Conservation (phyloP, 1,140 invertebrate genomes). For the Drosophila erecta region DNA sequence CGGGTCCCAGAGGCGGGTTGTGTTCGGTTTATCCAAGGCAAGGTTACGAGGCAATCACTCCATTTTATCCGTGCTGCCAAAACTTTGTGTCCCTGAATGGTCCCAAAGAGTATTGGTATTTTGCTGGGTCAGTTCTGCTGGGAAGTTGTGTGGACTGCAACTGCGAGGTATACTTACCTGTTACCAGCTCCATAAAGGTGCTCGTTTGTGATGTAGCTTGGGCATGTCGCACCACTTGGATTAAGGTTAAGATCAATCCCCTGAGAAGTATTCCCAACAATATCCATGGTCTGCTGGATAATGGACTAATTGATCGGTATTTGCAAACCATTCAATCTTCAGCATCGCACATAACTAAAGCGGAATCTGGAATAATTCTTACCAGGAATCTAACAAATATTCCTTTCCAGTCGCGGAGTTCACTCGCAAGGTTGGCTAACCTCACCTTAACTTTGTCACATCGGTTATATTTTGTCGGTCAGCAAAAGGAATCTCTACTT, state of each 20-base stretch:
- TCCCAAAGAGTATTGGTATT: constrained; percentile 46
- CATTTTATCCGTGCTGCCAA: constrained; percentile 40
- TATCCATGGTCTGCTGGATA: background rate
- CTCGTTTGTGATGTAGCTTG: constrained; percentile 33
- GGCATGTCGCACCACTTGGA: constrained; percentile 3
- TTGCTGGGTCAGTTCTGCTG: constrained; percentile 25
- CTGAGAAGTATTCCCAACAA: constrained; percentile 2
- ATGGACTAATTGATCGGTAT: background rate
- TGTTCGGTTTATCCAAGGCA: constrained; percentile 22
- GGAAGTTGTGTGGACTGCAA: constrained; percentile 18
- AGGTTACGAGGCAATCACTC: constrained; percentile 29
- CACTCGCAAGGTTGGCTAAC: constrained; percentile 45
- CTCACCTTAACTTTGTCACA: constrained; percentile 39
- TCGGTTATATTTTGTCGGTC: constrained; percentile 1
- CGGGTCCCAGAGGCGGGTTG: background rate
- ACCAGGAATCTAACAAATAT: background rate
- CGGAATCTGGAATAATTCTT: background rate
- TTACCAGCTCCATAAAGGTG: constrained; percentile 12
- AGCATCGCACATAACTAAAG: background rate
- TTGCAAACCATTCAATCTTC: constrained; percentile 13
- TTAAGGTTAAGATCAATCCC: constrained; percentile 24
- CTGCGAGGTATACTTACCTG: constrained; percentile 26
- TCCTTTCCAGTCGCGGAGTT: background rate
- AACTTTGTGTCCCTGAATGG: background rate
- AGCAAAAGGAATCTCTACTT: background rate